Evolutionary conservation across 2,888 invertebrate genomes (phyloP).

Genomic region (Pasiphila rectangulata): DNA sequence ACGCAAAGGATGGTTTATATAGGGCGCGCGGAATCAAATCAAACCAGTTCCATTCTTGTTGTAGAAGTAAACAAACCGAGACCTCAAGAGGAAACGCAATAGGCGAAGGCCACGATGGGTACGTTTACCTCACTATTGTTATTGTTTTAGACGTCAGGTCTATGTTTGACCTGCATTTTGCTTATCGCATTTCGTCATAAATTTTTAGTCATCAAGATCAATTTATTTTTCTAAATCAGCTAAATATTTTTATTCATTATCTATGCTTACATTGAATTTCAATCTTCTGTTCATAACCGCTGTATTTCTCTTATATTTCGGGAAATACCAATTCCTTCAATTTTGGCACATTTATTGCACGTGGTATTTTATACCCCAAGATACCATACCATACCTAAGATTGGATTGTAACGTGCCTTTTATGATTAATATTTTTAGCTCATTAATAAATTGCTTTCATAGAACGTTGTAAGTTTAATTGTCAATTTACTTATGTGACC

Average conservation of each 20-base stretch:
- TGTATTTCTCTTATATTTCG: no score
- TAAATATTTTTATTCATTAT: no score
- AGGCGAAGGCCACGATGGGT: constrained; percentile 66
- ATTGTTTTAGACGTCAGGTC: constrained; percentile 20
- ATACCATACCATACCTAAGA: no score
- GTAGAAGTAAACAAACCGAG: constrained; percentile 64
- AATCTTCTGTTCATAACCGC: no score
- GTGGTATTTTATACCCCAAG: not conserved
- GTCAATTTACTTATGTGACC: no score
- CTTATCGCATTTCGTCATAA: constrained; percentile 2
- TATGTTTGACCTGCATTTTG: constrained; percentile 3
- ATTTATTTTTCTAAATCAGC: no score
- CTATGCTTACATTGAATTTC: no score
- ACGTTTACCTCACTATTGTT: constrained; percentile 47
- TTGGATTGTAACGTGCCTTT: no score
- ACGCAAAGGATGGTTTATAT: constrained; percentile 62
- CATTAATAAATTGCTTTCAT: no score
- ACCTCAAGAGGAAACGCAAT: constrained; percentile 47
- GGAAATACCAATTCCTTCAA: no score
- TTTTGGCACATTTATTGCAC: not conserved
- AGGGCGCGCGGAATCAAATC: constrained; percentile 51
- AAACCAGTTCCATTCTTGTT: constrained; percentile 68
- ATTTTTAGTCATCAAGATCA: not conserved
- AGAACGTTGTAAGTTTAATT: no score
- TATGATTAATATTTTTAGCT: no score